phyloP scores from a whole-genome alignment of 35 echinoderm and acorn worm genomes.

The Chiridota heheva region DNA sequence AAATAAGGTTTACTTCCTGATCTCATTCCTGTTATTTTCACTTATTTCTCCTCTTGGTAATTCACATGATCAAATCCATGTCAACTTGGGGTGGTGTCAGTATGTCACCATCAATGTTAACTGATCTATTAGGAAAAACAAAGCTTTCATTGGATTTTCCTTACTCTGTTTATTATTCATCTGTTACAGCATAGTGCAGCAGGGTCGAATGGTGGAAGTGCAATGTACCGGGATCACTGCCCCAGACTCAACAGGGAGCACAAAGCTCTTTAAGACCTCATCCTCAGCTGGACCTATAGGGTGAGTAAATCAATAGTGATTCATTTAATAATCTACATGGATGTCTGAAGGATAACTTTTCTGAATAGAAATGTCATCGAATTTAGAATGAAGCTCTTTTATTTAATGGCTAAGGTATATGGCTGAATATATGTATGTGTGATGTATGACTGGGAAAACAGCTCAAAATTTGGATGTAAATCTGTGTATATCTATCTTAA shows the following conservation, averaged over 20 bases:
- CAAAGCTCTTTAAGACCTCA: constrained; percentile 32
- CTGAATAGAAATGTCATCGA: not conserved
- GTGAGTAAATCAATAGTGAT: constrained; percentile 39
- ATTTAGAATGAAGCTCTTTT: not conserved
- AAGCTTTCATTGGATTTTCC: no score
- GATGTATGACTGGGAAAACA: no score
- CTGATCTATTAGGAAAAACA: no score
- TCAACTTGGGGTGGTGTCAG: no score
- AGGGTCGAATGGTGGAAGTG: constrained; percentile 66
- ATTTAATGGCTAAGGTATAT: not conserved
- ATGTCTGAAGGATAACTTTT: not conserved
- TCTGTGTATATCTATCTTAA: no score
- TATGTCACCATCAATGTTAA: no score
- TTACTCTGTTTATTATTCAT: no score
- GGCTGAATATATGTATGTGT: not conserved
- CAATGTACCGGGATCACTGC: constrained; percentile 61
- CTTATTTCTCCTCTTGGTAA: no score
- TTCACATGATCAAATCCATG: no score
- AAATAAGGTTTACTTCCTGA: no score
- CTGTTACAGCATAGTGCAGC: constrained; percentile 47
- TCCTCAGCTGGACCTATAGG: constrained; percentile 63
- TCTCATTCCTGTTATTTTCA: no score
- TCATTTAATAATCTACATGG: not conserved
- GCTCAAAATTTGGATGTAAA: no score
- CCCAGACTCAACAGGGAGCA: constrained; percentile 8